Percentiles rank a stretch among this genome's conserved stretches.
Evolutionary conservation across 2,888 invertebrate species (phyloP).

Genomic region (Eumerus sabulonum): DNA sequence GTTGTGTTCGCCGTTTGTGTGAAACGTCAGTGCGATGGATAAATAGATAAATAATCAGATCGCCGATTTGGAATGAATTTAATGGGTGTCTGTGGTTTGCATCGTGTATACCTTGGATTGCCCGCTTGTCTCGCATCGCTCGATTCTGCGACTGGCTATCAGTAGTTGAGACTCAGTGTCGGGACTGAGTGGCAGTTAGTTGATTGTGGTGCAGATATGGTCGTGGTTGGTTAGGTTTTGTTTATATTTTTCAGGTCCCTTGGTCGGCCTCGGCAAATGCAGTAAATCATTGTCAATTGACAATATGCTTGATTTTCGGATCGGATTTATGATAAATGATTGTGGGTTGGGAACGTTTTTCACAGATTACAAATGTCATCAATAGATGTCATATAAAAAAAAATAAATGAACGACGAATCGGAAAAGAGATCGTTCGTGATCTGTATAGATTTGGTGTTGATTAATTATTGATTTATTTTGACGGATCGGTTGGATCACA

Average conservation of each 20-base stretch:
- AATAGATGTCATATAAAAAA: conserved; percentile 36
- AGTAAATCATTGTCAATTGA: conserved; percentile 52
- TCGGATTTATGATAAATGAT: conserved; percentile 56
- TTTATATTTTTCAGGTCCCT: conserved; percentile 40
- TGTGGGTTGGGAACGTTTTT: conserved; percentile 37
- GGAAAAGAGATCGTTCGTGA: conserved; percentile 34
- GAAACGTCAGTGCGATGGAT: conserved; percentile 60
- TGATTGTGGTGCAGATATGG: conserved; percentile 19
- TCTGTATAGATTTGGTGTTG: conserved; percentile 13
- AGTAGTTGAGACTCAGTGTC: conserved; percentile 29
- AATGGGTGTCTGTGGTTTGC: conserved; percentile 44
- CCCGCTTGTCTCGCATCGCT: conserved; percentile 8
- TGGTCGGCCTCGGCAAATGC: conserved; percentile 37
- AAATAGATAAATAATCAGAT: conserved; percentile 61
- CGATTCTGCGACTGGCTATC: not conserved
- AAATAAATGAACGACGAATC: conserved; percentile 4
- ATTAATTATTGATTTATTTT: conserved; percentile 33
- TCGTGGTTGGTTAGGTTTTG: conserved; percentile 36
- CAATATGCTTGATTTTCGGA: conserved; percentile 40
- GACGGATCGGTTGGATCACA: too few species aligned
- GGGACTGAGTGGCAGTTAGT: conserved; percentile 29
- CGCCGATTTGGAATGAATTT: conserved; percentile 55
- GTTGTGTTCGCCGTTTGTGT: conserved; percentile 47
- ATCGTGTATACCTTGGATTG: not conserved
- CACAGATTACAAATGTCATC: conserved; percentile 55